A percentile compares a stretch with the other conserved stretches of the same genome.
phyloP scores from a whole-genome alignment of 2,797 vertebrate species.

The Hapalemur alaotrensis region DNA sequence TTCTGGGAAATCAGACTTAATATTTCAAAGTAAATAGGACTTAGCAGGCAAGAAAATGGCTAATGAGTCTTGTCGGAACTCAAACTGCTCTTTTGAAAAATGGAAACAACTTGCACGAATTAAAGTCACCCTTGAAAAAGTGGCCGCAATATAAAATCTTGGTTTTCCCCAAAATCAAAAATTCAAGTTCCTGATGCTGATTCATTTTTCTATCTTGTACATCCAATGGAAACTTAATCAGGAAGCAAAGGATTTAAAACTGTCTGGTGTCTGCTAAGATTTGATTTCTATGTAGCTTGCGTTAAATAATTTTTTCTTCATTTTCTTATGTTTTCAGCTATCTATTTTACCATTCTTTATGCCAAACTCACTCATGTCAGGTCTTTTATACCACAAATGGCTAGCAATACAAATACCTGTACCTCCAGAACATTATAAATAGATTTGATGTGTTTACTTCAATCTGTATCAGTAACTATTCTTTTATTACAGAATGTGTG shows the following conservation, averaged over 20 bases:
- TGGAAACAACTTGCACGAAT: not conserved
- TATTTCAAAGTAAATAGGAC: conserved; percentile 46
- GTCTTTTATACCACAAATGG: not conserved
- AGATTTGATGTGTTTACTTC: not conserved
- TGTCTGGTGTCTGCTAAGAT: not conserved
- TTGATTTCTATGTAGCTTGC: not conserved
- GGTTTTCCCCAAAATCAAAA: not conserved
- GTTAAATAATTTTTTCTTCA: not conserved
- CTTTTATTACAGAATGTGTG: not conserved
- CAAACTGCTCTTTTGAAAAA: conserved; percentile 27
- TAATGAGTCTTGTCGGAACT: conserved; percentile 25
- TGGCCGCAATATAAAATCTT: not conserved
- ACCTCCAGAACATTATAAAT: not conserved
- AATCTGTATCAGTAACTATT: not conserved
- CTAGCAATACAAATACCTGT: not conserved
- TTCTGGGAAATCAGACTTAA: not conserved
- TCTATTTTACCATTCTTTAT: not conserved
- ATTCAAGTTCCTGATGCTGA: not conserved
- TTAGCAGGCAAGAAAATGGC: not conserved
- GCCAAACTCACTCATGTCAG: not conserved
- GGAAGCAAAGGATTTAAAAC: conserved; percentile 8
- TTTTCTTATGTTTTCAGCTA: not conserved
- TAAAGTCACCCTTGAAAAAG: conserved; percentile 11
- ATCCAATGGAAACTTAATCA: not conserved
- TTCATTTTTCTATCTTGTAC: not conserved